These are phyloP conservation scores for Lordiphosa stackelbergi DNA, from an alignment of 1,140 invertebrate species.

Conservation along the genomic window DNA sequence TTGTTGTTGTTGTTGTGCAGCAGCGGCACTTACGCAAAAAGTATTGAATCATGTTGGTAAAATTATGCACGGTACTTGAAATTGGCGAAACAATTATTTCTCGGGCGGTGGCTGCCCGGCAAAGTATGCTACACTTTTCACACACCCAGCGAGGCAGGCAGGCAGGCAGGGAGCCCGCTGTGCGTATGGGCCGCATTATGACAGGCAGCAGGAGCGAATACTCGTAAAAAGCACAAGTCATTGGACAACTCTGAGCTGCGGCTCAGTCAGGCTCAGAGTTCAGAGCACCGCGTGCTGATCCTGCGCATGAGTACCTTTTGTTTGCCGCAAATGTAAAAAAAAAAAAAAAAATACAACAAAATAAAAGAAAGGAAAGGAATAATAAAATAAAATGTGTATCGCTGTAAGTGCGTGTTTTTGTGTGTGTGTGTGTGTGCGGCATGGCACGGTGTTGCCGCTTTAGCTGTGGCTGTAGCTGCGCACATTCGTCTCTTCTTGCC, in stretches of 20 bases:
- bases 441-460: conserved; percentile 27
- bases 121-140: conserved; percentile 67
- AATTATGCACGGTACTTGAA: conserved; percentile 74
- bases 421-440: conserved; percentile 21
- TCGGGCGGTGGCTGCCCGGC: conserved; percentile 39
- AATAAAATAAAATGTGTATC: conserved; percentile 75
- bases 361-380: conserved; percentile 65
- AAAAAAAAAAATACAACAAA: conserved; percentile 54
- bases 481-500: conserved; percentile 65
- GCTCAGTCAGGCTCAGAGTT: conserved; percentile 61
- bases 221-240: conserved; percentile 66
- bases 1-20: conserved; percentile 13
- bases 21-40: conserved; percentile 19
- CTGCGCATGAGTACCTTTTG: conserved; percentile 71
- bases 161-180: conserved; percentile 24
- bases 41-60: conserved; percentile 72
- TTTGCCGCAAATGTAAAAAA: conserved; percentile 68
- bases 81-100: conserved; percentile 74
- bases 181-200: conserved; percentile 61
- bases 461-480: conserved; percentile 34
- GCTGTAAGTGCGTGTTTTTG: conserved; percentile 35
- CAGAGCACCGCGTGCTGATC: conserved; percentile 64
- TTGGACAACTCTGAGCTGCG: conserved; percentile 48
- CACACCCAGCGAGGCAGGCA: conserved; percentile 18
- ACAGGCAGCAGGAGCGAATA: conserved; percentile 32